Evolutionary conservation across 2,797 vertebrate genomes (phyloP).

Genomic region (Ctenochaetus hawaiiensis): DNA sequence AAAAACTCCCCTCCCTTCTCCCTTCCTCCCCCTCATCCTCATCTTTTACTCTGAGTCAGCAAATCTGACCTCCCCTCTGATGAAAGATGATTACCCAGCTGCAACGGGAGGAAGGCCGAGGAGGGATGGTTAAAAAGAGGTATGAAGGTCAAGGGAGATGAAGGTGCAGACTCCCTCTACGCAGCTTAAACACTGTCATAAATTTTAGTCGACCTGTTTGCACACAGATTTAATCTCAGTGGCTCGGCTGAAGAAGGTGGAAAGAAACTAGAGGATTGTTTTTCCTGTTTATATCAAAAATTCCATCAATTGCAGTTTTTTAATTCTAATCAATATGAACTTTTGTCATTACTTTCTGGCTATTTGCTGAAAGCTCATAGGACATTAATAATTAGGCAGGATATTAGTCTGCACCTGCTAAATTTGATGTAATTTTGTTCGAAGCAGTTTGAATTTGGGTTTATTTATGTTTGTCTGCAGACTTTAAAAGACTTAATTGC

Average conservation of each 20-base stretch:
- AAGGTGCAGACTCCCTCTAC: conserved; percentile 6
- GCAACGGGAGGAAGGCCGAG: conserved; percentile 31
- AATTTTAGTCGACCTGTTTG: background rate
- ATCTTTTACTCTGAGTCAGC: conserved; percentile 71
- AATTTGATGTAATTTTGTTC: too few relatives aligned
- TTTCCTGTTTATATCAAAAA: background rate
- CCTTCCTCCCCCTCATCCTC: conserved; percentile 23
- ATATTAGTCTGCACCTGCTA: background rate
- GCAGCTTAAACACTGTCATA: conserved; percentile 3
- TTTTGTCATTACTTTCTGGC: background rate
- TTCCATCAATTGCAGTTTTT: background rate
- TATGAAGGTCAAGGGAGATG: conserved; percentile 54
- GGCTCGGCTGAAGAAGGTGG: background rate
- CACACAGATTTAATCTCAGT: background rate
- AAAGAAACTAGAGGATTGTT: background rate
- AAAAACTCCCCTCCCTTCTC: conserved; percentile 55
- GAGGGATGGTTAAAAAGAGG: conserved; percentile 16
- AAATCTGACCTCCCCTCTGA: conserved; percentile 46
- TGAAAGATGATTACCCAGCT: conserved; percentile 64
- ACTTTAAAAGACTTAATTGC: background rate
- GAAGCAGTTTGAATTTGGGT: background rate
- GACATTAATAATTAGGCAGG: too few relatives aligned
- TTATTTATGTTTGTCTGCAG: background rate
- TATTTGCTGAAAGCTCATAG: background rate
- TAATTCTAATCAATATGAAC: background rate